Conservation (phyloP, 2,797 vertebrate genomes). For the Acrossocheilus fasciatus region DNA sequence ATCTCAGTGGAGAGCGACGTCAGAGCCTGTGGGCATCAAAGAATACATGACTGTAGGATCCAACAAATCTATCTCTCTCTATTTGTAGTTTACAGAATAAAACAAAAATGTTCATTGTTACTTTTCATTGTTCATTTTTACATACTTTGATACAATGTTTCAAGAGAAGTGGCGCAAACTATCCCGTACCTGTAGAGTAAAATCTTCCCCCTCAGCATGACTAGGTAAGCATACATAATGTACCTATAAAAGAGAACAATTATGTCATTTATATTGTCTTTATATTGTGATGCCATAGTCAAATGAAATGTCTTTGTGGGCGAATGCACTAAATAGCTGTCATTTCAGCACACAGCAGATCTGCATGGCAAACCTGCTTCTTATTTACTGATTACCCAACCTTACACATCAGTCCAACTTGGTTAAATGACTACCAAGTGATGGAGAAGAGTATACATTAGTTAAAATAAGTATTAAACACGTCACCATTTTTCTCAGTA, state of each 20-base stretch:
- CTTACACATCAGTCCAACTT: neutral
- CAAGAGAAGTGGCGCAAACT: neutral
- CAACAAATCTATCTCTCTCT: neutral
- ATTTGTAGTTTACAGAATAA: neutral
- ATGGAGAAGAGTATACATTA: neutral
- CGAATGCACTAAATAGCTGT: neutral
- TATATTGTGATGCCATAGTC: neutral
- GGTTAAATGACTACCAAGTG: neutral
- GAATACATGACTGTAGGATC: neutral
- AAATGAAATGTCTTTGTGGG: neutral
- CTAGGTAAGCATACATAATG: slow-evolving; percentile 82
- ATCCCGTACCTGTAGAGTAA: slow-evolving; percentile 73
- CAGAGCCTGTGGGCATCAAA: slow-evolving; percentile 68
- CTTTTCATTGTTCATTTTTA: neutral
- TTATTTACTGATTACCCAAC: neutral
- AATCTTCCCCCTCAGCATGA: slow-evolving; percentile 76
- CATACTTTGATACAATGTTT: neutral
- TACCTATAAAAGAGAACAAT: slow-evolving; percentile 71
- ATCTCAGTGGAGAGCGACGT: slow-evolving; percentile 84
- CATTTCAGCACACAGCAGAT: neutral
- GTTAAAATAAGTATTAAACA: too few species aligned
- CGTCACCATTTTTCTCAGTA: too few species aligned
- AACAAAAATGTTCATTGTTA: neutral
- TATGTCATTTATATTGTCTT: too few species aligned
- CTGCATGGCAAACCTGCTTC: neutral